Percentiles rank a stretch among this genome's conserved stretches.
Evolutionary conservation across 2,113 vertebrate genomes (phyloP).

Genomic region (Takifugu bimaculatus): DNA sequence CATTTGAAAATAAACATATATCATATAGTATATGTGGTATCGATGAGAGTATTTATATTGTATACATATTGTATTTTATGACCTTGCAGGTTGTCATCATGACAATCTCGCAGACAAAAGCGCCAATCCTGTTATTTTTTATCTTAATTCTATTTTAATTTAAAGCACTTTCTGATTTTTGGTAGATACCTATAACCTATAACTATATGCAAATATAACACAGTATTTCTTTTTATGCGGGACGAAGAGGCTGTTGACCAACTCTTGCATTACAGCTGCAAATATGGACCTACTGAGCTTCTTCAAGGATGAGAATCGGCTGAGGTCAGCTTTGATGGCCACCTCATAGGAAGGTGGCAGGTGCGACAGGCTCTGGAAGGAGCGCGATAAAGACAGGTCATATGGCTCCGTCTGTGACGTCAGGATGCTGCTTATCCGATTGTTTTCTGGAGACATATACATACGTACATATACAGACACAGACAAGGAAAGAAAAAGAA

Average conservation of each 20-base stretch:
- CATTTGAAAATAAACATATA: too few relatives aligned
- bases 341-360: slow-evolving; percentile 96
- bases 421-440: slow-evolving; percentile 92
- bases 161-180: too few relatives aligned
- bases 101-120: too few relatives aligned
- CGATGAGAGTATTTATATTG: too few relatives aligned
- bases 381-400: slow-evolving; percentile 96
- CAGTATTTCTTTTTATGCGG: slow-evolving; percentile 50
- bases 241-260: slow-evolving; percentile 36
- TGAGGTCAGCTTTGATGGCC: slow-evolving; percentile 91
- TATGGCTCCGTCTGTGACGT: slow-evolving; percentile 98
- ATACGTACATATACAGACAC: slow-evolving; percentile 63
- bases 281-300: slow-evolving; percentile 89
- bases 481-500: slow-evolving; percentile 47
- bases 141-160: too few relatives aligned
- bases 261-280: slow-evolving; percentile 56
- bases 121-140: too few relatives aligned
- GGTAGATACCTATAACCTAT: too few relatives aligned
- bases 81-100: too few relatives aligned
- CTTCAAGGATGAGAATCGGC: slow-evolving; percentile 96
- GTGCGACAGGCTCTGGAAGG: slow-evolving; percentile 98
- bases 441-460: slow-evolving; percentile 84
- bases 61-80: too few relatives aligned
- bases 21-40: too few relatives aligned
- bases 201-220: not conserved